Evolutionary conservation across 2,797 vertebrate genomes (phyloP).

Genomic region (Sphenopsis melanotis): DNA sequence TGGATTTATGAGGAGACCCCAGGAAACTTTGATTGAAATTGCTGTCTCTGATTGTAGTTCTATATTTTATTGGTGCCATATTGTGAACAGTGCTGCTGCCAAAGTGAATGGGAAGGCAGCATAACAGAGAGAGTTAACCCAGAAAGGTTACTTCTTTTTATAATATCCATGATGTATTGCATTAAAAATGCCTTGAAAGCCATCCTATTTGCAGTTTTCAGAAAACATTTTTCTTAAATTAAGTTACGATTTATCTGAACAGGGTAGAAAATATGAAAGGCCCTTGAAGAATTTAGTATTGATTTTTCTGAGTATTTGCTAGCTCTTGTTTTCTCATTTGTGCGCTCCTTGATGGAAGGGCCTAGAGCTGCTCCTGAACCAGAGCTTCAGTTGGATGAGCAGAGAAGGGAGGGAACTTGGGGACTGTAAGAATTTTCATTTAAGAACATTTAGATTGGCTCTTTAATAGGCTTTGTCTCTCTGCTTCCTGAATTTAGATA

Average conservation of each 20-base stretch:
- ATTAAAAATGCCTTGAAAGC: constrained; percentile 74
- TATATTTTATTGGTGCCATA: constrained; percentile 69
- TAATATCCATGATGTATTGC: constrained; percentile 18
- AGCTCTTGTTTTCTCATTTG: constrained; percentile 74
- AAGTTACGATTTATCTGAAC: constrained; percentile 86
- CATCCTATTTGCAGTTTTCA: constrained; percentile 82
- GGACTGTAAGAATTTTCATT: background rate
- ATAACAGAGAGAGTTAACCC: constrained; percentile 23
- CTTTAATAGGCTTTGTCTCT: background rate
- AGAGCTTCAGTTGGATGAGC: background rate
- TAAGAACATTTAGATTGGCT: background rate
- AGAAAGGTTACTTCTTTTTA: constrained; percentile 31
- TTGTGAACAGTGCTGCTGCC: constrained; percentile 56
- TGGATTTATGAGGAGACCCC: constrained; percentile 70
- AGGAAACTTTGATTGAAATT: constrained; percentile 68
- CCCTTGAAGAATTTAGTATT: constrained; percentile 84
- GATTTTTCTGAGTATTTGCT: constrained; percentile 80
- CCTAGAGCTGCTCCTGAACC: constrained; percentile 25
- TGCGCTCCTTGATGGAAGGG: constrained; percentile 15
- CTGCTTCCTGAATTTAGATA: background rate
- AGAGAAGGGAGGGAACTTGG: background rate
- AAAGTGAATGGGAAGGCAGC: constrained; percentile 35
- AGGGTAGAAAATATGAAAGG: constrained; percentile 81
- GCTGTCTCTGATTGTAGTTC: constrained; percentile 67
- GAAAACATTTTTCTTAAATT: constrained; percentile 82